Evolutionary conservation across 2,797 vertebrate species (phyloP).

Genomic region (Mionectes olivaceus): DNA sequence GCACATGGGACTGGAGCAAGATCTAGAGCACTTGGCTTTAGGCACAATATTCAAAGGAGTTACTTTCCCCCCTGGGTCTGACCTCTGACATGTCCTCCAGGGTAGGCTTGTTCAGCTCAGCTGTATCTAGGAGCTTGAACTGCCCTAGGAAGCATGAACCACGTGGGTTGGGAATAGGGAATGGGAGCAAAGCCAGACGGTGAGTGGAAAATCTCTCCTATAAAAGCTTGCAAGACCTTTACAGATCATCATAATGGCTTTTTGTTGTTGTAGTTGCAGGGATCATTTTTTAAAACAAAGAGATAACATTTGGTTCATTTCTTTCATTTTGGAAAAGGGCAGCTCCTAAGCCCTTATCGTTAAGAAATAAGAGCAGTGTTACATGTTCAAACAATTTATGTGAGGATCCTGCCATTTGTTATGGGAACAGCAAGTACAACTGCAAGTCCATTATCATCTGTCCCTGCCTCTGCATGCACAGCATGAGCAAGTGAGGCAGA

Average conservation of each 20-base stretch:
- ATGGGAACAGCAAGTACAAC: constrained; percentile 50
- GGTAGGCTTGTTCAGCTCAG: background rate
- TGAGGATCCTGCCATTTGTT: constrained; percentile 43
- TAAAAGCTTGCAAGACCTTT: constrained; percentile 33
- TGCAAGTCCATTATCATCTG: constrained; percentile 44
- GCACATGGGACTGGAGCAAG: background rate
- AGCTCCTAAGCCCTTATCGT: constrained; percentile 22
- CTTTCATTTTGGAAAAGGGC: constrained; percentile 58
- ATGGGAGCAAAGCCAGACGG: background rate
- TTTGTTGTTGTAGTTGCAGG: constrained; percentile 24
- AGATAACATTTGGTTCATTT: constrained; percentile 41
- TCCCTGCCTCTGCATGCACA: background rate
- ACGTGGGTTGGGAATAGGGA: background rate
- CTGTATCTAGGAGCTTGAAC: background rate
- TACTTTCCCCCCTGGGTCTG: background rate
- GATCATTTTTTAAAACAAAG: constrained; percentile 60
- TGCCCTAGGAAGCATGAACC: background rate
- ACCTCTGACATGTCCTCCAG: background rate
- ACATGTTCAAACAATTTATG: constrained; percentile 44
- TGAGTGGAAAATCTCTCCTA: background rate
- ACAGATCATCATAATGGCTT: background rate
- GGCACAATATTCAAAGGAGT: background rate
- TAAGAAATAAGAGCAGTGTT: constrained; percentile 54
- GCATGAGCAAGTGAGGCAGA: constrained; percentile 29
- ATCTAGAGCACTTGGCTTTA: background rate